Evolutionary conservation across 1,140 invertebrate genomes (phyloP).

Genomic region (Sycophila sp.): DNA sequence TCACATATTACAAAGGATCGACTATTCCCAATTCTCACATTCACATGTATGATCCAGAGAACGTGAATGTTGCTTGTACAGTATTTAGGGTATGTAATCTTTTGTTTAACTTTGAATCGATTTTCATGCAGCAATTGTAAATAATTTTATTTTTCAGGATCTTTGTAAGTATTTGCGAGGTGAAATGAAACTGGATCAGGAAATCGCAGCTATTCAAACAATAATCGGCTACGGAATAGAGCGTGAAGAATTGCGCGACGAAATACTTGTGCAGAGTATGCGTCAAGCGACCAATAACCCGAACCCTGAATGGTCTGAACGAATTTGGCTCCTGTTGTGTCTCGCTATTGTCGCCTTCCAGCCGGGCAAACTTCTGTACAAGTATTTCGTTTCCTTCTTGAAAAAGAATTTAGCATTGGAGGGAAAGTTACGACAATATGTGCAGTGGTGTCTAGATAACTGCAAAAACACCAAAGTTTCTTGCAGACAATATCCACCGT

Average conservation of each 20-base stretch:
- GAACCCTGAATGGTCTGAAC: slow-evolving; percentile 79
- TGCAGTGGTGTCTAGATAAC: slow-evolving; percentile 94
- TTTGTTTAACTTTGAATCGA: neutral
- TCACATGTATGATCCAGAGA: slow-evolving; percentile 95
- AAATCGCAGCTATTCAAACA: slow-evolving; percentile 83
- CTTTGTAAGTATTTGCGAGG: slow-evolving; percentile 87
- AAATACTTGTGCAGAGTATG: slow-evolving; percentile 89
- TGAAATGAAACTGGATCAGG: slow-evolving; percentile 84
- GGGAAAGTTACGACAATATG: slow-evolving; percentile 83
- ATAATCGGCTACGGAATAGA: slow-evolving; percentile 89
- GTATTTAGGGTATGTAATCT: slow-evolving; percentile 83
- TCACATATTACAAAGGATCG: slow-evolving; percentile 86
- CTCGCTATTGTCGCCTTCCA: slow-evolving; percentile 91
- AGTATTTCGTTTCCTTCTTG: slow-evolving; percentile 80
- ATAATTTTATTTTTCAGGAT: slow-evolving; percentile 72
- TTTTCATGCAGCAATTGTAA: neutral
- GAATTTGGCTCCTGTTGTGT: slow-evolving; percentile 90
- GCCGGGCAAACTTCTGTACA: slow-evolving; percentile 87
- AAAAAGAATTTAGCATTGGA: slow-evolving; percentile 78
- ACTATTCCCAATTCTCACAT: slow-evolving; percentile 94
- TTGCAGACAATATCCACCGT: slow-evolving; percentile 85
- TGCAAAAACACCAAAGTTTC: slow-evolving; percentile 87
- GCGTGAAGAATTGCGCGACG: slow-evolving; percentile 87
- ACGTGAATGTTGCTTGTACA: slow-evolving; percentile 87
- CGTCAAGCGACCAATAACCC: slow-evolving; percentile 86